Evolutionary conservation across 2,888 invertebrate genomes (phyloP).

Genomic region (Quadroppia sp.): DNA sequence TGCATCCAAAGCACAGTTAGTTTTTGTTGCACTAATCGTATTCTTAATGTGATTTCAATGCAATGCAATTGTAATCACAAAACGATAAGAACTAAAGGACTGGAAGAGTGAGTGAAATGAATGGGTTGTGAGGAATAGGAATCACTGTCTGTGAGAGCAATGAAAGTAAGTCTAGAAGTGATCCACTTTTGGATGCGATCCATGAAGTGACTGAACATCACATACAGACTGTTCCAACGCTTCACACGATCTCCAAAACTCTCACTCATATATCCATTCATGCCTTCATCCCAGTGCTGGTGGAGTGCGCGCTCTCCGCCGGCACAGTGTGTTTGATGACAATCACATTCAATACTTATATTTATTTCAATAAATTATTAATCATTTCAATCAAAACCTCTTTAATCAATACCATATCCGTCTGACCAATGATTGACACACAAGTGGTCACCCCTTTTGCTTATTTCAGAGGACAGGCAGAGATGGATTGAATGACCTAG

Average conservation of each 20-base stretch:
- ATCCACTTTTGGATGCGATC: neutral
- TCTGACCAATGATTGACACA: too few relatives aligned
- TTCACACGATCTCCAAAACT: constrained; percentile 9
- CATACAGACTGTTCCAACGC: constrained; percentile 15
- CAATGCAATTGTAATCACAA: neutral
- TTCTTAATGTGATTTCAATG: neutral
- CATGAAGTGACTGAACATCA: constrained; percentile 32
- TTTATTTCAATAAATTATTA: too few relatives aligned
- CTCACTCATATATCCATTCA: constrained; percentile 8
- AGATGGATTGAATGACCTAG: too few relatives aligned
- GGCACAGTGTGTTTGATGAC: neutral
- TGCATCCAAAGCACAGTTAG: too few relatives aligned
- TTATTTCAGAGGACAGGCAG: too few relatives aligned
- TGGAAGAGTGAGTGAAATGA: neutral
- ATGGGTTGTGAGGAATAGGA: neutral
- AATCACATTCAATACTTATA: constrained; percentile 11
- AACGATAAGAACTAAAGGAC: neutral
- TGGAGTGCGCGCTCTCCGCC: constrained; percentile 30
- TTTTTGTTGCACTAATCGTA: neutral
- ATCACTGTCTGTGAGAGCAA: neutral
- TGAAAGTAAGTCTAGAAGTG: neutral
- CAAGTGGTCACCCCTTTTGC: too few relatives aligned
- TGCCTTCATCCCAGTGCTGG: constrained; percentile 26
- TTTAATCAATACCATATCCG: too few relatives aligned
- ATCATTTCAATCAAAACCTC: too few relatives aligned